Base-by-base conservation (phyloP, 2,888 invertebrate genomes). In the Aelia acuminata region DNA sequence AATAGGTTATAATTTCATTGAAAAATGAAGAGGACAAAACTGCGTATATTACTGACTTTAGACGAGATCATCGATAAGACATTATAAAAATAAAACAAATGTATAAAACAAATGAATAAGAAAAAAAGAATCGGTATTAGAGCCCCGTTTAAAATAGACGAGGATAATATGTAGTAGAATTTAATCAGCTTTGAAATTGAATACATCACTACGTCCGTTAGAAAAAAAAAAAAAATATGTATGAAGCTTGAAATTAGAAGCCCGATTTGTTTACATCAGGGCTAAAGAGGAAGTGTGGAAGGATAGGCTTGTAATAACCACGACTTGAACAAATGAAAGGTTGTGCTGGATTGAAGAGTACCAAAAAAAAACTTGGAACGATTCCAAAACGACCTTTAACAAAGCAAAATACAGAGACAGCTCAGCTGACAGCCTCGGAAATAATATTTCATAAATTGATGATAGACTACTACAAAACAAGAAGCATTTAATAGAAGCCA, bases 361-460 rank as follows among this genome's bases (percentile, higher is more conserved):
- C 80, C 80, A 43, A 22, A 75, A 75, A 43, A 43, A 80, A 1
- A 43, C 11, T 80, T 80, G 80, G 80, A 39, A 11, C 8, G 80
- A 43, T 22, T 47, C 80, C 80, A 80, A 80, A 43, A 35, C 43
- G 35, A 35, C 63, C 31, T 47, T 47, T 47, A 43, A 80, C 43
- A 80, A 80, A 80, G n/a, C n/a, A n/a, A 80, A 43, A n/a, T 35
- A 80, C 43, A 43, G n/a, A 43, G 80, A 80, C 80, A 80, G 80
- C 43, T 80, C n/a, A 11, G 35, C 43, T n/a, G 80, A 43, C 43
- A 39, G 11, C 43, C 4, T 43, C 43, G 80, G 80, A 80, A 80
- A 80, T 80, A 80, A 80, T 80, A 80, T 80, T 47, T 80, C 43
- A 80, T 7, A 43, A 35, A 70, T 70, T 70, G 63, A 70, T 70